Evolutionary conservation across 2,888 invertebrate genomes (phyloP).

Genomic region (Margaritifera margaritifera): DNA sequence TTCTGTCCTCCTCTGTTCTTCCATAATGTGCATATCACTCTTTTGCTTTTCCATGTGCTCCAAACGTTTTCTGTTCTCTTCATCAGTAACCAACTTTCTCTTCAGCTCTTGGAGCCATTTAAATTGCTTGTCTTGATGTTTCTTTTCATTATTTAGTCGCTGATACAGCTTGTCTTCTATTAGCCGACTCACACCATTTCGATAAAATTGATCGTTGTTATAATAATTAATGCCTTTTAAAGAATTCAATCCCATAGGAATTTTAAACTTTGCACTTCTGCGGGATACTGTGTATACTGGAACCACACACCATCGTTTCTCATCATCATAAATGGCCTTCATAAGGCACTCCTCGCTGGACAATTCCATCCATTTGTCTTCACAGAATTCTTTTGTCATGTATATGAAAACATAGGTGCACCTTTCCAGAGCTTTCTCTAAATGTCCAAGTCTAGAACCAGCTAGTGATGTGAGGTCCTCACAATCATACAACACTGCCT

Average conservation of each 20-base stretch:
- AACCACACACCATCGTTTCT: slow-evolving; percentile 61
- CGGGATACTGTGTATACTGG: slow-evolving; percentile 55
- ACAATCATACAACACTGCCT: slow-evolving; percentile 44
- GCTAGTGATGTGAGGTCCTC: slow-evolving; percentile 30
- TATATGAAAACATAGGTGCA: slow-evolving; percentile 61
- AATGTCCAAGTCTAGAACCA: slow-evolving; percentile 25
- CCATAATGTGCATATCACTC: too few species aligned
- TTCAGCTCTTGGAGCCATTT: slow-evolving; percentile 25
- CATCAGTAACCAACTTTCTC: slow-evolving; percentile 13
- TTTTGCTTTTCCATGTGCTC: neutral
- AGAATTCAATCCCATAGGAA: slow-evolving; percentile 55
- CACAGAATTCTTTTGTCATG: slow-evolving; percentile 49
- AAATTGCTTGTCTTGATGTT: slow-evolving; percentile 26
- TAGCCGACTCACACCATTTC: slow-evolving; percentile 42
- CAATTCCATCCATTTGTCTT: slow-evolving; percentile 53
- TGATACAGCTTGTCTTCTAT: slow-evolving; percentile 39
- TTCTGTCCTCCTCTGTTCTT: too few species aligned
- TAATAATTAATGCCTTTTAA: slow-evolving; percentile 58
- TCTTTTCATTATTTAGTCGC: slow-evolving; percentile 5
- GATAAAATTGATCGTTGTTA: slow-evolving; percentile 52
- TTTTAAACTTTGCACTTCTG: slow-evolving; percentile 31
- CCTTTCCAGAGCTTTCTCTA: slow-evolving; percentile 42
- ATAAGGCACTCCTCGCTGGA: slow-evolving; percentile 58
- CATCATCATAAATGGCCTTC: slow-evolving; percentile 51
- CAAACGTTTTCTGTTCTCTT: slow-evolving; percentile 12